Evolutionary conservation across 2,888 invertebrate species (phyloP).

Genomic region (Augiades crinisus): DNA sequence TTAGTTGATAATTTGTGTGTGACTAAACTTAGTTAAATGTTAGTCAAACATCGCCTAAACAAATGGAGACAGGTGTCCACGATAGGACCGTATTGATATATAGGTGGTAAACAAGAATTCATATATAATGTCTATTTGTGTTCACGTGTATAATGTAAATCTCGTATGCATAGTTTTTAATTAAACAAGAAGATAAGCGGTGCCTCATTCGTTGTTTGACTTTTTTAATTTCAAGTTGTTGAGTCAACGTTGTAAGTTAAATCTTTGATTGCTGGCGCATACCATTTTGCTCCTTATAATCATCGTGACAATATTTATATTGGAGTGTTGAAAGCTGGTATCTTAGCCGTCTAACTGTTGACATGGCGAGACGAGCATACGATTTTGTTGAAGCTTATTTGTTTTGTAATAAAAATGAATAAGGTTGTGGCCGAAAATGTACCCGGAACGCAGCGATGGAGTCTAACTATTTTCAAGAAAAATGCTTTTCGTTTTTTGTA

Average conservation of each 20-base stretch:
- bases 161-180: conserved; percentile 66
- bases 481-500: too few relatives aligned
- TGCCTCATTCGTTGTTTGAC: conserved; percentile 61
- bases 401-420: conserved; percentile 18
- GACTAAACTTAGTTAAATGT: conserved; percentile 77
- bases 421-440: too few relatives aligned
- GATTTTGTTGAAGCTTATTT: conserved; percentile 22
- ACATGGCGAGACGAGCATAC: conserved; percentile 24
- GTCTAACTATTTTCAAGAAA: too few relatives aligned
- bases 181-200: conserved; percentile 73
- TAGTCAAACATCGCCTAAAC: conserved; percentile 74
- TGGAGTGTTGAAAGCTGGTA: conserved; percentile 19
- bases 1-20: conserved; percentile 79
- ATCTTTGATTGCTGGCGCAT: conserved; percentile 33
- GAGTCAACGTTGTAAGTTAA: conserved; percentile 48
- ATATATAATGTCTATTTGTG: conserved; percentile 50
- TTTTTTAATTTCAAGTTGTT: conserved; percentile 55
- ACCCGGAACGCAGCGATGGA: too few relatives aligned
- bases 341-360: conserved; percentile 28
- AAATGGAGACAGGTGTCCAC: conserved; percentile 77
- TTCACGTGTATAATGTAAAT: conserved; percentile 69
- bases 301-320: conserved; percentile 23
- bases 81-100: conserved; percentile 68
- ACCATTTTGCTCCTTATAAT: conserved; percentile 30
- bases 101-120: conserved; percentile 39